A percentile compares a stretch with the other conserved stretches of the same genome.
Conservation (phyloP, 2,113 vertebrate species). For the Nanorana parkeri region DNA sequence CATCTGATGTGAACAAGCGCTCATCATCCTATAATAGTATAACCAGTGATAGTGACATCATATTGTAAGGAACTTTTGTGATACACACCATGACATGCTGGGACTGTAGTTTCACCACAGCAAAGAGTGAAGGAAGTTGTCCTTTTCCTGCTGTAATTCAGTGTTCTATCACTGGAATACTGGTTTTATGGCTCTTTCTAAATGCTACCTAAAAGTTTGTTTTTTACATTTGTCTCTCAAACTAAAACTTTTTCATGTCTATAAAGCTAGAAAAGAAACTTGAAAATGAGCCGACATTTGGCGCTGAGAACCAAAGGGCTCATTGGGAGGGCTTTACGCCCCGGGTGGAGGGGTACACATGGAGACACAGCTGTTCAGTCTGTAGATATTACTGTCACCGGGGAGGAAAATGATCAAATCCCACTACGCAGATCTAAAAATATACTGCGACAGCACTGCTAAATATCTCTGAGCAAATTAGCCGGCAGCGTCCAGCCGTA, state of each 20-base stretch:
- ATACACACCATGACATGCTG: no score
- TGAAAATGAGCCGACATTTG: neutral
- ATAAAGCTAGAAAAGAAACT: neutral
- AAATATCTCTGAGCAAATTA: neutral
- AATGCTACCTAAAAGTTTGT: no score
- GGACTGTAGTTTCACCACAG: no score
- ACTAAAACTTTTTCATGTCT: neutral
- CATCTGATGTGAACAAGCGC: no score
- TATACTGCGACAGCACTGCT: neutral
- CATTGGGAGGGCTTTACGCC: neutral
- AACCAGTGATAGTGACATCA: no score
- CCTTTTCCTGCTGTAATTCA: no score
- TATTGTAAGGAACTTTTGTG: no score
- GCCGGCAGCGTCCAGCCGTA: no score
- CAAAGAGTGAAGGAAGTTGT: no score
- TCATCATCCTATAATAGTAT: no score
- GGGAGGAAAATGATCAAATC: neutral
- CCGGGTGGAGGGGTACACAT: neutral
- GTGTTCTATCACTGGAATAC: no score
- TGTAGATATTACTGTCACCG: neutral
- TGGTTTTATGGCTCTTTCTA: no score
- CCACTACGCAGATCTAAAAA: neutral
- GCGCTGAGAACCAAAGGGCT: neutral
- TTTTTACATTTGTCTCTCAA: neutral
- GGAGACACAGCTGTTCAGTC: neutral